Evolutionary conservation across 2,888 invertebrate genomes (phyloP).

Genomic region (Leucophenga maculata): DNA sequence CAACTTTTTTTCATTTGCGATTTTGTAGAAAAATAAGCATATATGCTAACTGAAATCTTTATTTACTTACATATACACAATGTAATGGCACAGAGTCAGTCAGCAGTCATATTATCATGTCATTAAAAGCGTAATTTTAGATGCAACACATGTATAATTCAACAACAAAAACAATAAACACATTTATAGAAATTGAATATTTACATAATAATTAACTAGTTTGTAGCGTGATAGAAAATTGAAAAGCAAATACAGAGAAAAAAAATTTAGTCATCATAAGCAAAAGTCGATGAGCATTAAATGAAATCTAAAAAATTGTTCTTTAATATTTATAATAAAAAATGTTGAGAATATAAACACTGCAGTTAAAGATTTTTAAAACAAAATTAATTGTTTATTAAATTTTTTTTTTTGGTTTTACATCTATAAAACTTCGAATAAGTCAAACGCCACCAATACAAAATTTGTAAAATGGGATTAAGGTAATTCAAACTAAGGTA

Average conservation of each 20-base stretch:
- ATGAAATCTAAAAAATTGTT: constrained; percentile 12
- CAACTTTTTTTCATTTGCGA: neutral
- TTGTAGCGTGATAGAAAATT: constrained; percentile 1
- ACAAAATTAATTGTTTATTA: too few species aligned
- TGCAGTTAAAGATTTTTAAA: too few species aligned
- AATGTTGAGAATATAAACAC: constrained; percentile 13
- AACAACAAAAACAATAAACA: neutral
- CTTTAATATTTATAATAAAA: constrained; percentile 9
- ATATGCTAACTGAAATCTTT: too few species aligned
- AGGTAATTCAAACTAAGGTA: neutral
- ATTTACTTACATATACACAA: too few species aligned
- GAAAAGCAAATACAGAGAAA: neutral
- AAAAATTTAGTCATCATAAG: neutral
- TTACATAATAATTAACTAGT: constrained; percentile 22
- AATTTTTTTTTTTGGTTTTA: too few species aligned
- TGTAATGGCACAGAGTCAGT: too few species aligned
- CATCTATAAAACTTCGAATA: neutral
- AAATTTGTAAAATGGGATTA: neutral
- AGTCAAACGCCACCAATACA: constrained; percentile 9
- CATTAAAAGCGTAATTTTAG: neutral
- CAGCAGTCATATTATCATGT: too few species aligned
- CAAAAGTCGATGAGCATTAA: constrained; percentile 9
- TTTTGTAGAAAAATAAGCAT: too few species aligned
- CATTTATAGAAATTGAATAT: constrained; percentile 23
- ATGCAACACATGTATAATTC: neutral